Percentiles rank a stretch among this genome's conserved stretches.
These are phyloP conservation scores for Channa maculata DNA, from an alignment of 2,113 vertebrate genomes.

Conservation along the genomic window DNA sequence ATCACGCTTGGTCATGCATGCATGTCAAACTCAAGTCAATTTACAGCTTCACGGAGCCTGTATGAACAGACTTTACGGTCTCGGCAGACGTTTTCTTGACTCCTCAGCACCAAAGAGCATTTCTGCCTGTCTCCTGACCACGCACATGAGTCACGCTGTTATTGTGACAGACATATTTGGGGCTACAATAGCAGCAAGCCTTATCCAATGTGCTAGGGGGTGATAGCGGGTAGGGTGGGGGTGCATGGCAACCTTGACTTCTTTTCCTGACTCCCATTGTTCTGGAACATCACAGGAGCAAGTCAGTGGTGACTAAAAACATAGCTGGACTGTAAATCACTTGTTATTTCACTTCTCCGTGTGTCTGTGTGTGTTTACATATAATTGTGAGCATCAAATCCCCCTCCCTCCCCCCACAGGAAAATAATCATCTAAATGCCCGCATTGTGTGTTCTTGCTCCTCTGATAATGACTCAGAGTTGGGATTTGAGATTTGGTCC, in stretches of 20 bases:
- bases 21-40: constrained; percentile 10
- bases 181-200: constrained; percentile 41
- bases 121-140: constrained; percentile 12
- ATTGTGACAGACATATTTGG: constrained; percentile 46
- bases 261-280: constrained; percentile 75
- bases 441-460: not conserved
- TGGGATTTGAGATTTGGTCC: no score
- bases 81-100: no score
- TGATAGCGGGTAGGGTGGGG: not conserved
- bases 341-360: constrained; percentile 59
- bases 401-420: no score
- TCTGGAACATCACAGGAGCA: constrained; percentile 69
- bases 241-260: constrained; percentile 66
- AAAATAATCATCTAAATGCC: not conserved
- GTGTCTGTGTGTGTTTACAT: not conserved
- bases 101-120: not conserved
- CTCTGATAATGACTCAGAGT: no score
- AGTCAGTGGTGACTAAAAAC: constrained; percentile 50
- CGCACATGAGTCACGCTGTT: constrained; percentile 49
- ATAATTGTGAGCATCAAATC: not conserved
- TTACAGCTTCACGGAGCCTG: not conserved
- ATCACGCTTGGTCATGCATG: constrained; percentile 62
- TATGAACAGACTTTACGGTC: not conserved
- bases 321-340: constrained; percentile 54
- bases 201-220: constrained; percentile 18